Evolutionary conservation across 2,113 vertebrate genomes (phyloP).

Genomic region (Melanocharis versteri): DNA sequence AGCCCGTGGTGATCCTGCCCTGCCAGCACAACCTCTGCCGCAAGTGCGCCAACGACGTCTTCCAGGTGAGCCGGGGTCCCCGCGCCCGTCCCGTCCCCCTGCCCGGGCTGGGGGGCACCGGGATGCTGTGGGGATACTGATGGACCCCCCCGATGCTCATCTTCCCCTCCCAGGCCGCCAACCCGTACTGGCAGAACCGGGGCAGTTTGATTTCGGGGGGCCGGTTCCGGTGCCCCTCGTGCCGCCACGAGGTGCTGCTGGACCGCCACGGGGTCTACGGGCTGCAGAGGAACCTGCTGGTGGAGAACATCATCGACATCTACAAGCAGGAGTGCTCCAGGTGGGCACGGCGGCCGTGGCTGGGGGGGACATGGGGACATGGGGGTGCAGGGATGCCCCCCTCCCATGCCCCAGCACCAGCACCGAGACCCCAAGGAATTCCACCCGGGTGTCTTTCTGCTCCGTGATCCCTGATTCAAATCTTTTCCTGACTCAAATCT

Average conservation of each 20-base stretch:
- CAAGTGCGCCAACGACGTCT: conserved; percentile 91
- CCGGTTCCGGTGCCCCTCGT: conserved; percentile 91
- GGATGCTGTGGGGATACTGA: background rate
- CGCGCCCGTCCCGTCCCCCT: rapidly evolving
- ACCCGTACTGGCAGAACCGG: conserved; percentile 76
- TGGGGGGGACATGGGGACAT: rapidly evolving
- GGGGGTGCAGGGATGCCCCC: rapidly evolving
- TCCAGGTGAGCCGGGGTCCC: conserved; percentile 76
- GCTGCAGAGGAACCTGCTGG: conserved; percentile 92
- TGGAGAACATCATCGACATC: conserved; percentile 97
- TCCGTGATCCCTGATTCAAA: rapidly evolving
- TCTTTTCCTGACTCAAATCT: background rate
- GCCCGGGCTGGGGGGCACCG: rapidly evolving
- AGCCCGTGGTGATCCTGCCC: conserved; percentile 95
- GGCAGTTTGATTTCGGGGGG: conserved; percentile 73
- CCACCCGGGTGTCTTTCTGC: background rate
- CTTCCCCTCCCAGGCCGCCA: conserved; percentile 67
- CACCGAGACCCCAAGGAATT: rapidly evolving
- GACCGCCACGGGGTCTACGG: conserved; percentile 95
- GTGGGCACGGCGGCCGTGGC: background rate
- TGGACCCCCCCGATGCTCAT: rapidly evolving
- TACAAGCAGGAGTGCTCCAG: conserved; percentile 89
- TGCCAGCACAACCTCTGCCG: conserved; percentile 97
- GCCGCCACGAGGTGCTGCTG: conserved; percentile 94
- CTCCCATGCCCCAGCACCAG: rapidly evolving